Conservation (phyloP, 2,888 invertebrate species). For the Argyresthia goedartella region DNA sequence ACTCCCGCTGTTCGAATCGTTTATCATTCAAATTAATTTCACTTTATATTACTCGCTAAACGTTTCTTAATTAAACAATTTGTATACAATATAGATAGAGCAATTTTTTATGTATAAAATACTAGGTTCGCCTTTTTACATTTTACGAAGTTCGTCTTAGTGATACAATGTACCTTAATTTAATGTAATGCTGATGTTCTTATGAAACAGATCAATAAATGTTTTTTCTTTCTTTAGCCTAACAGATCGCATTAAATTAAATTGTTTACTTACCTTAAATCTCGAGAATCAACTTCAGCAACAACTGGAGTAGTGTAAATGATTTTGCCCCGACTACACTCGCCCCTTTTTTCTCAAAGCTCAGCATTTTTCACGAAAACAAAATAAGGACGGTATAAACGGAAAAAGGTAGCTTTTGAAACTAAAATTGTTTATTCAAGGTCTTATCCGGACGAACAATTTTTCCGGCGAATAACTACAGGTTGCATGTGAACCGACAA, state of each 20-base stretch:
- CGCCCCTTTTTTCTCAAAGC: slow-evolving; percentile 36
- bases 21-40: slow-evolving; percentile 68
- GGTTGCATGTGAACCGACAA: slow-evolving; percentile 54
- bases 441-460: slow-evolving; percentile 31
- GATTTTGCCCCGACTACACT: not conserved
- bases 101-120: slow-evolving; percentile 38
- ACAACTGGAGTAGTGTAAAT: not conserved
- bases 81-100: slow-evolving; percentile 56
- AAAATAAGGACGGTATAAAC: not conserved
- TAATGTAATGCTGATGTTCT: too few relatives aligned
- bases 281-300: too few relatives aligned
- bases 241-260: too few relatives aligned
- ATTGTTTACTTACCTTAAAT: too few relatives aligned
- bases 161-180: too few relatives aligned
- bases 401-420: not conserved
- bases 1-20: slow-evolving; percentile 39
- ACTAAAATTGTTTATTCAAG: slow-evolving; percentile 50
- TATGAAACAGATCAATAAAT: too few relatives aligned
- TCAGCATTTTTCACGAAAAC: slow-evolving; percentile 11
- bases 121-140: too few relatives aligned
- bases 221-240: too few relatives aligned
- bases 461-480: slow-evolving; percentile 38
- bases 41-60: slow-evolving; percentile 60
- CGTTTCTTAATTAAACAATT: slow-evolving; percentile 67
- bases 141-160: too few relatives aligned